Percentiles rank a stretch among this genome's conserved stretches.
Conservation (phyloP, 1,140 invertebrate species). For the Drosophila ananassae region DNA sequence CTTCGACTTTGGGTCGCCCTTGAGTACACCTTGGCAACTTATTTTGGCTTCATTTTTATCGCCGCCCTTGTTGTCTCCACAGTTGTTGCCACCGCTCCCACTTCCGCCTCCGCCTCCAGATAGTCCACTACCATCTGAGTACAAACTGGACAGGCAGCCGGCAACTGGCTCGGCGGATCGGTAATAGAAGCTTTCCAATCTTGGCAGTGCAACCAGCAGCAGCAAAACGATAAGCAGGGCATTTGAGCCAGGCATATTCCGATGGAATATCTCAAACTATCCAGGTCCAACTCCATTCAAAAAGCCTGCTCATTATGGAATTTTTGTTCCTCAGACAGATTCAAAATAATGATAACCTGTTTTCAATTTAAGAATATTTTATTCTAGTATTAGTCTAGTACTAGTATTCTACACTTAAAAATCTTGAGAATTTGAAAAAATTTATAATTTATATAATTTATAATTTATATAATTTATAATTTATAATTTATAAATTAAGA, state of each 20-base stretch:
- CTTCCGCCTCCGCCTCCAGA: constrained; percentile 4
- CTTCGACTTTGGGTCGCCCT: constrained; percentile 66
- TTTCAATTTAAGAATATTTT: no score
- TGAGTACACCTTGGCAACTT: neutral
- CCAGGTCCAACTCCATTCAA: neutral
- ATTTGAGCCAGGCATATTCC: constrained; percentile 41
- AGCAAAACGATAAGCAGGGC: constrained; percentile 7
- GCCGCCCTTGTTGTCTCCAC: neutral
- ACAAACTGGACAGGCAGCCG: constrained; percentile 11
- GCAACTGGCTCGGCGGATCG: neutral
- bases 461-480: no score
- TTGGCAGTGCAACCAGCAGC: constrained; percentile 24
- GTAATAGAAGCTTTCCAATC: constrained; percentile 29
- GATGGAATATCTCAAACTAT: neutral
- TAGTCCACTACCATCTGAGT: constrained; percentile 7
- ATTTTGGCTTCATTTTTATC: neutral
- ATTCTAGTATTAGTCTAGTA: no score
- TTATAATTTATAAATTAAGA: no score
- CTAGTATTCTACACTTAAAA: no score
- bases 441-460: no score
- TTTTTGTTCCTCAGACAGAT: neutral
- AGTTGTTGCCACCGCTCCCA: neutral
- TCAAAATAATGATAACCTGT: no score
- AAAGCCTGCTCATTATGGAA: neutral
- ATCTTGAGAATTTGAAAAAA: no score